A percentile compares a stretch with the other conserved stretches of the same genome.
phyloP scores from a whole-genome alignment of 2,888 invertebrate genomes.

The Tenthredo mesomela region DNA sequence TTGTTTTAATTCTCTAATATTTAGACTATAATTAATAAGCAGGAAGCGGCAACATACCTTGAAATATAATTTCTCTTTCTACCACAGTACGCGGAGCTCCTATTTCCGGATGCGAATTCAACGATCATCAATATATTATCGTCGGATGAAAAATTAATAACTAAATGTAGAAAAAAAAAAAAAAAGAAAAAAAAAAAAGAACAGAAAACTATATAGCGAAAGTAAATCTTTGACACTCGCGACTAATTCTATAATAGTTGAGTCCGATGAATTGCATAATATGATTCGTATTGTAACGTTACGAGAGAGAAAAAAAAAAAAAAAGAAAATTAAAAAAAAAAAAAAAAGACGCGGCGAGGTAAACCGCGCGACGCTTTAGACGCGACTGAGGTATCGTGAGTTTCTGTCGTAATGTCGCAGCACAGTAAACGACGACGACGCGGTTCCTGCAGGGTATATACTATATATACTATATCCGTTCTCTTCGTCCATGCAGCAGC shows the following conservation, averaged over 20 bases:
- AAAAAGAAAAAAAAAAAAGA: neutral
- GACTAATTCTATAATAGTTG: neutral
- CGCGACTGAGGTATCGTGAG: conserved; percentile 70
- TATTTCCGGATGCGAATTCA: neutral
- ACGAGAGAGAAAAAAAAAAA: neutral
- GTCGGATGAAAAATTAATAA: neutral
- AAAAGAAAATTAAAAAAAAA: conserved; percentile 32
- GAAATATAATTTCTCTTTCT: neutral
- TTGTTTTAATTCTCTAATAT: neutral
- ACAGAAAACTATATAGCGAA: neutral
- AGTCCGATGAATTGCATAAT: neutral
- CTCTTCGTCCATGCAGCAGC: conserved; percentile 16
- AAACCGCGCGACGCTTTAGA: conserved; percentile 68
- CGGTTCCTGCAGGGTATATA: neutral
- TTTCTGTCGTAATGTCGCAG: conserved; percentile 46
- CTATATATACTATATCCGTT: conserved; percentile 52
- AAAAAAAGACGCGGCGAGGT: conserved; percentile 58
- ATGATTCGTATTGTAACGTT: neutral
- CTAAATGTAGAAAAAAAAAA: too few species aligned
- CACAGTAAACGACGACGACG: neutral
- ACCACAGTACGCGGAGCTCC: neutral
- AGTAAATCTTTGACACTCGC: neutral
- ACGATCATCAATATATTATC: neutral
- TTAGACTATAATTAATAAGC: neutral
- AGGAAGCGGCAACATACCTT: conserved; percentile 17